phyloP scores from a whole-genome alignment of 2,113 vertebrate species.

The Ochotona princeps region DNA sequence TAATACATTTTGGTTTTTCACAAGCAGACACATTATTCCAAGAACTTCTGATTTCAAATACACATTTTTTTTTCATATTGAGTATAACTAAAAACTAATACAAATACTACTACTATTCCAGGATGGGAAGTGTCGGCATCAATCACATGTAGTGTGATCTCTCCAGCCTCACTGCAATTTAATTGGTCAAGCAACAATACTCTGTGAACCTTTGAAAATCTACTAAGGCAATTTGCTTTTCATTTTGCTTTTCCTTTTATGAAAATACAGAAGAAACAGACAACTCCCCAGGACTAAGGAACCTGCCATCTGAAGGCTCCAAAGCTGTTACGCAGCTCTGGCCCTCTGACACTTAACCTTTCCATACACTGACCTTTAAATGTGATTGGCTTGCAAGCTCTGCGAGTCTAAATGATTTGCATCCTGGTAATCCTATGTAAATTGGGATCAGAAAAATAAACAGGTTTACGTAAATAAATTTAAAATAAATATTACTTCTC shows the following conservation, averaged over 20 bases:
- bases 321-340: not conserved
- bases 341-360: constrained; percentile 30
- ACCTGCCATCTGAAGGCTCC: not conserved
- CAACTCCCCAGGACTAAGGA: not conserved
- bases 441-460: constrained; percentile 26
- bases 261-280: not conserved
- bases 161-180: not conserved
- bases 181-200: not conserved
- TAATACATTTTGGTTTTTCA: not conserved
- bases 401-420: not conserved
- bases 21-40: not conserved
- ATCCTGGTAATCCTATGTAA: constrained; percentile 5
- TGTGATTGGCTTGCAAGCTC: not conserved
- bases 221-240: not conserved
- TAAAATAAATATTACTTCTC: constrained; percentile 21
- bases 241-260: not conserved
- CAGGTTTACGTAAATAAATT: constrained; percentile 5
- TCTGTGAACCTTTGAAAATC: not conserved
- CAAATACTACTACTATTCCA: not conserved
- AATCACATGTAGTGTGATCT: not conserved
- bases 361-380: constrained; percentile 36
- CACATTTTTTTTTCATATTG: not conserved
- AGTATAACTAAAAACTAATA: not conserved
- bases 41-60: not conserved
- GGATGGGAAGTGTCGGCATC: not conserved